Base-by-base conservation (phyloP, 2,888 invertebrate species). In the Andrena flavipes region DNA sequence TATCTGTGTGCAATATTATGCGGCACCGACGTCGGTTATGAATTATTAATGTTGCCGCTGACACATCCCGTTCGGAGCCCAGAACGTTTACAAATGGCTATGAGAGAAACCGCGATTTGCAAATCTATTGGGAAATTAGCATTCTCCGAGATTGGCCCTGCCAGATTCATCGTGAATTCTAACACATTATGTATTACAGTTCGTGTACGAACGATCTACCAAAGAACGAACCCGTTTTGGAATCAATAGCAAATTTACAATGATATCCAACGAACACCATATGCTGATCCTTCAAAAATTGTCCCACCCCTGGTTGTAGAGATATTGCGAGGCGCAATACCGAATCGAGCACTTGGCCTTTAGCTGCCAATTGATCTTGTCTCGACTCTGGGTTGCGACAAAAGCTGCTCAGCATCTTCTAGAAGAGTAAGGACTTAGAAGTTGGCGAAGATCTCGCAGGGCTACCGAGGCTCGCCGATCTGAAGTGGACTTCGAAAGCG, bases 31-130 rank as follows among this genome's bases (percentile, higher is more conserved):
- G 71, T 70, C 78, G 67, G 76, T 72, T 86, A 87, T 81, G 85
- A 86, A 86, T 85, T 82, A 78, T 85, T 87, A 85, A 86, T 76
- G 48, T 63, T 72, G 13, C 60, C 42, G 54, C 70, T 56, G 78
- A 70, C 71, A 65, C 74, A 59, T 73, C 75, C 48, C 70, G 20
- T 29, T 26, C 49, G 75, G 60, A 51, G 35, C 64, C 62, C 51
- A 42, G 82, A 35, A 75, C 35, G 69, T 69, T 81, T 56, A 70
- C 62, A 75, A 82, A 82, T 81, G 76, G 68, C 35, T 56, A 56
- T 26, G 23, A n/a, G 56, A 48, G 67, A 64, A 63, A 49, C 63
- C 64, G 60, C 59, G 82, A 76, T 74, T 75, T 71, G 75, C 70
- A 81, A 70, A 71, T 64, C 70, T 75, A 81, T 80, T 65, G 82